Evolutionary conservation across 1,140 invertebrate genomes (phyloP).

Genomic region (Wasmannia auropunctata): DNA sequence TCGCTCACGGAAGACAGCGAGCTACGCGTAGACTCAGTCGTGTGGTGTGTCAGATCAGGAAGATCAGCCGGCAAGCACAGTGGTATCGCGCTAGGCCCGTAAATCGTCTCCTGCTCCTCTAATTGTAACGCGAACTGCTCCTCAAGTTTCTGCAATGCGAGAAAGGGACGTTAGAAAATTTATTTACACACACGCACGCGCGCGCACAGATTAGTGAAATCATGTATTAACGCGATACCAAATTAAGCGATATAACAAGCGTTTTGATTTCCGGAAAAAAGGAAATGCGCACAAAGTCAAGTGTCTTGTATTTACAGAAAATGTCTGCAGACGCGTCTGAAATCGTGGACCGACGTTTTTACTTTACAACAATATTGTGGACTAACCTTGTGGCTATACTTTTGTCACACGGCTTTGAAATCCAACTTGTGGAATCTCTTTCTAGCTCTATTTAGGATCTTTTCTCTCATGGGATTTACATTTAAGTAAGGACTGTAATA

Average conservation of each 20-base stretch:
- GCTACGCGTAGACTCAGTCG: conserved; percentile 89
- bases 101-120: conserved; percentile 94
- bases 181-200: not conserved
- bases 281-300: not conserved
- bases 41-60: conserved; percentile 85
- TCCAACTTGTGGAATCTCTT: conserved; percentile 75
- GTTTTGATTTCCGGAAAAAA: not conserved
- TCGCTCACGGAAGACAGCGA: conserved; percentile 89
- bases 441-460: conserved; percentile 54
- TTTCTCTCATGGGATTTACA: conserved; percentile 42
- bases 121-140: conserved; percentile 93
- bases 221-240: not conserved
- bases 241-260: not conserved
- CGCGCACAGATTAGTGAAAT: not conserved
- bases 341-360: not conserved
- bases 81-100: conserved; percentile 86
- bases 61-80: conserved; percentile 88
- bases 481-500: conserved; percentile 37
- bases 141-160: conserved; percentile 91
- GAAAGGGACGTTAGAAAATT: not conserved
- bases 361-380: conserved; percentile 57
- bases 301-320: conserved; percentile 25
- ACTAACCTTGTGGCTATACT: conserved; percentile 73
- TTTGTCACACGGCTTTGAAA: conserved; percentile 69
- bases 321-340: not conserved